phyloP scores from a whole-genome alignment of 2,888 invertebrate species.

The Chaetogeoica ovagalla region DNA sequence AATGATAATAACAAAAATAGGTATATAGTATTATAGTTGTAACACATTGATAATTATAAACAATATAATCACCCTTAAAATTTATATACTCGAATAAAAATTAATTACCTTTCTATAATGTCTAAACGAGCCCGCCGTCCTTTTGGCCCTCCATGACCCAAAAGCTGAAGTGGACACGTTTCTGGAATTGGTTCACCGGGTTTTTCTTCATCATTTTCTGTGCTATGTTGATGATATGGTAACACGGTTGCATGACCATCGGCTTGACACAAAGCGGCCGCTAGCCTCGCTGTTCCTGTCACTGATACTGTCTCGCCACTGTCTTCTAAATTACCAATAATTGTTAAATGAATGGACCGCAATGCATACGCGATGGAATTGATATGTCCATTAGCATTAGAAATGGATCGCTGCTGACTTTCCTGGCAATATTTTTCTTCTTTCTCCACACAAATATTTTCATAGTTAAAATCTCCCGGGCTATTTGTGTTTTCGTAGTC shows the following conservation, averaged over 20 bases:
- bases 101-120: constrained; percentile 77
- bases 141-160: constrained; percentile 66
- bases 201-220: not conserved
- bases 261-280: constrained; percentile 31
- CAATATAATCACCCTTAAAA: not conserved
- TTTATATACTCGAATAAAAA: not conserved
- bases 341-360: constrained; percentile 17
- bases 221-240: not conserved
- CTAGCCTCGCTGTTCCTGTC: not conserved
- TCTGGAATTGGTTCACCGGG: not conserved
- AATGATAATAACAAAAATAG: too few relatives aligned
- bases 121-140: constrained; percentile 81
- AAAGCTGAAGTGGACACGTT: constrained; percentile 17
- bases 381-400: not conserved
- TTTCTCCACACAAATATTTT: not conserved
- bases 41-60: too few relatives aligned
- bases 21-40: too few relatives aligned
- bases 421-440: not conserved
- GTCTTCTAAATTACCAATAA: constrained; percentile 21
- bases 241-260: constrained; percentile 8
- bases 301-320: not conserved
- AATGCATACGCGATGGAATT: not conserved
- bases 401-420: not conserved
- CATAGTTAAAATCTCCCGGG: not conserved
- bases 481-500: constrained; percentile 9